phyloP scores from a whole-genome alignment of 2,888 invertebrate genomes.

The Coleophora deauratella region DNA sequence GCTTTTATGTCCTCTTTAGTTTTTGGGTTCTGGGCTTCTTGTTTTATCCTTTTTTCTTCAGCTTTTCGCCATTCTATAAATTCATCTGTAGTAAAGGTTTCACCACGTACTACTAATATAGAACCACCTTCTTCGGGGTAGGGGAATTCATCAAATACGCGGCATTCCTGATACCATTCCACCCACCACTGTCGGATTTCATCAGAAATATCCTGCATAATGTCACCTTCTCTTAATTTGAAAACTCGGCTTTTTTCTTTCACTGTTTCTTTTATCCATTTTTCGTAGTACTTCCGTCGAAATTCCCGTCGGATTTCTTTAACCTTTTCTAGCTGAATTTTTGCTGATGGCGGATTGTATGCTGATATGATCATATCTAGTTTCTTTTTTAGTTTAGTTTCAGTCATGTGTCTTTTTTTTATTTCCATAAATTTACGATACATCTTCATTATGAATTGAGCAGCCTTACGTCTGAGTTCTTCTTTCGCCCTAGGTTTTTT shows the following conservation, averaged over 20 bases:
- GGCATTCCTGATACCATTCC: constrained; percentile 73
- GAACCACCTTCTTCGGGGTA: constrained; percentile 82
- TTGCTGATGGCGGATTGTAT: constrained; percentile 54
- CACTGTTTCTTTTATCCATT: constrained; percentile 54
- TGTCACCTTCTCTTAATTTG: constrained; percentile 64
- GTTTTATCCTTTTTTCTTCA: constrained; percentile 50
- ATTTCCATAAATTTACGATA: constrained; percentile 60
- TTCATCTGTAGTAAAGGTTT: constrained; percentile 75
- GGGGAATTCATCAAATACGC: constrained; percentile 82
- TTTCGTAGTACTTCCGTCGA: constrained; percentile 53
- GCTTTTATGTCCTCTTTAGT: constrained; percentile 61
- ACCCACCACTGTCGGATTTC: constrained; percentile 85
- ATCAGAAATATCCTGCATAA: constrained; percentile 83
- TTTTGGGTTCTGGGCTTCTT: constrained; percentile 42
- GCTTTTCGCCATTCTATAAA: constrained; percentile 56
- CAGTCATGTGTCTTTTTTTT: constrained; percentile 46
- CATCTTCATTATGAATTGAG: constrained; percentile 36
- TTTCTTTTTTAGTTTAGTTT: constrained; percentile 52
- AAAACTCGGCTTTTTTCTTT: constrained; percentile 68
- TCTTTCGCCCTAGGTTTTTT: constrained; percentile 41
- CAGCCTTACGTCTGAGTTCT: constrained; percentile 34
- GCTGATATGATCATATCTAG: constrained; percentile 75
- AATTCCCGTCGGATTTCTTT: constrained; percentile 58
- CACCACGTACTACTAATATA: constrained; percentile 71
- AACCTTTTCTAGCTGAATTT: constrained; percentile 58